A percentile compares a stretch with the other conserved stretches of the same genome.
These are phyloP conservation scores for Temnothorax rugatulus DNA, from an alignment of 2,888 invertebrate genomes.

Conservation along the genomic window DNA sequence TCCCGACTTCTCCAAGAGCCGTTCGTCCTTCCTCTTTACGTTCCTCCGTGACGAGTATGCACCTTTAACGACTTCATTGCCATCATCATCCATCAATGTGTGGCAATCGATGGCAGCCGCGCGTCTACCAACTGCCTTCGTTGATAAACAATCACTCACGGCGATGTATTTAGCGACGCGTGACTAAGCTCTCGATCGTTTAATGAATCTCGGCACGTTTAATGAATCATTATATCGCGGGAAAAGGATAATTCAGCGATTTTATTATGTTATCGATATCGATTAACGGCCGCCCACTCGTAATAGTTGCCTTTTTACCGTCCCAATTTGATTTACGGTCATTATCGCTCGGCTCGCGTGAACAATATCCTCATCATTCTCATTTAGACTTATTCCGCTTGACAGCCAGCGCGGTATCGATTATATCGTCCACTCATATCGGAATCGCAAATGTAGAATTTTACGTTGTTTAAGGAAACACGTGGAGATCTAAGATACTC, in stretches of 20 bases:
- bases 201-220: slow-evolving; percentile 52
- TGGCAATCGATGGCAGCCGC: slow-evolving; percentile 55
- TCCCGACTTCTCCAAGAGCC: not conserved
- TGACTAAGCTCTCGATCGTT: slow-evolving; percentile 31
- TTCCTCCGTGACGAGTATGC: slow-evolving; percentile 37
- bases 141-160: slow-evolving; percentile 43
- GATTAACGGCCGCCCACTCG: slow-evolving; percentile 19
- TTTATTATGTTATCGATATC: slow-evolving; percentile 40
- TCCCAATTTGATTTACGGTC: slow-evolving; percentile 53
- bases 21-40: slow-evolving; percentile 10
- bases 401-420: not conserved
- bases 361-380: not conserved
- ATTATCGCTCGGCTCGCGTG: slow-evolving; percentile 32
- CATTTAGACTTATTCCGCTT: not conserved
- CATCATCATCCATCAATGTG: slow-evolving; percentile 58
- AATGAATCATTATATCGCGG: slow-evolving; percentile 56
- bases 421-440: not conserved
- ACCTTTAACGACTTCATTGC: slow-evolving; percentile 57
- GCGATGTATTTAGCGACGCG: slow-evolving; percentile 40
- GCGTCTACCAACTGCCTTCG: slow-evolving; percentile 47
- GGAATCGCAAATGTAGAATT: not conserved
- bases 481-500: not conserved
- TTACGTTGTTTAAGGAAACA: not conserved
- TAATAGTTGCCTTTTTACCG: slow-evolving; percentile 16
- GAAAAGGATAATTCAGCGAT: slow-evolving; percentile 21